Base-by-base conservation (phyloP, 1,140 invertebrate genomes). In the Bombus vancouverensis region DNA sequence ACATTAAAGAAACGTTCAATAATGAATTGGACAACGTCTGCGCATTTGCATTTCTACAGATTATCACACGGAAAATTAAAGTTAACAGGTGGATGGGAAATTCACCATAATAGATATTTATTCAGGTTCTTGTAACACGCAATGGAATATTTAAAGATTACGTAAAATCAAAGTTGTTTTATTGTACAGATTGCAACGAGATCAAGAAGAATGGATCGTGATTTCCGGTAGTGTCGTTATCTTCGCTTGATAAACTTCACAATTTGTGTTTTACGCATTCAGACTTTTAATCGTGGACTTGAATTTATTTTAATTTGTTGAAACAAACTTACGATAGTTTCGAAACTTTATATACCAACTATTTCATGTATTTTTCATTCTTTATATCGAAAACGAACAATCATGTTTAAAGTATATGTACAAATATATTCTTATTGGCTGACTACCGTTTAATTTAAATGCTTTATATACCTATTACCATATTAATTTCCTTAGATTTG, bases 121-220 rank as follows among this genome's bases (percentile, higher is more conserved):
- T 22, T 28, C n/a, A 18, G 5, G 18, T 59, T 32, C 22, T 74
- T 32, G 12, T 74, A 47, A 66, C 39, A 25, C 42, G 59, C 70
- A 62, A 82, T 39, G 71, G 39, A 18, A 71, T 81, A 81, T 81
- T 81, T 82, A 62, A 82, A 59, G 3, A 65, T 82, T 82, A 82
- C 57, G 57, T 82, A 82, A 82, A 75, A 13, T 59, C 53, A 47
- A 84, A 76, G 25, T 44, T 25, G 39, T 79, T 44, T 42, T 34
- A 71, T 65, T n/a, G 37, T 39, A n/a, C 32, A 15, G 47, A 22
- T 22, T 37, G n/a, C 47, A 70, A 76, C 57, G 10, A 59, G 39
- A 47, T 74, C 59, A 66, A 42, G 9, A 71, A 81, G 44, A 66
- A 70, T 44, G 1, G 32, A 47, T 47, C 42, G 28, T 42, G 25